A percentile compares a stretch with the other conserved stretches of the same genome.
These are phyloP conservation scores for Ricordea florida DNA, from an alignment of 92 coral and sea anemone genomes.

Conservation along the genomic window DNA sequence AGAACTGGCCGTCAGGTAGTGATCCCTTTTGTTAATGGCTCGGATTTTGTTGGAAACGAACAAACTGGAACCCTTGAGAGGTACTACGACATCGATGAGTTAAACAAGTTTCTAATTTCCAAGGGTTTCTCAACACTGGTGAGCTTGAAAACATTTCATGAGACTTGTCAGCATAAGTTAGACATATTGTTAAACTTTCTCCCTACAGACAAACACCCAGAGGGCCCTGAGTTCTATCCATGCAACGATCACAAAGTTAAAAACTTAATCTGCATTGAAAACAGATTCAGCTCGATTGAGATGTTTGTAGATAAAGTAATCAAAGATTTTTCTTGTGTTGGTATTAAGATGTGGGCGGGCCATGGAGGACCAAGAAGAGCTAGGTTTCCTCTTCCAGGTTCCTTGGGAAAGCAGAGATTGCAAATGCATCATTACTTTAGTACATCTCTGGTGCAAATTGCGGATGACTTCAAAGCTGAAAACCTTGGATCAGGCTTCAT, in stretches of 20 bases:
- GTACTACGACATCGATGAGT: no score
- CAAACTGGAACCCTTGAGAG: no score
- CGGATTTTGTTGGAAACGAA: no score
- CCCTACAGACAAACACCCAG: no score
- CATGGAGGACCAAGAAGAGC: not conserved
- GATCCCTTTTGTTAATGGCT: no score
- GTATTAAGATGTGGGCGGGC: not conserved
- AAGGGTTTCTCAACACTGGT: no score
- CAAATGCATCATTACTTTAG: not conserved
- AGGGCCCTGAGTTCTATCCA: not conserved
- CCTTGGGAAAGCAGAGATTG: no score
- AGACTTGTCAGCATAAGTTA: no score
- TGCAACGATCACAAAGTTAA: not conserved
- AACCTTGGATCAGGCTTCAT: not conserved
- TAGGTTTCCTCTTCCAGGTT: not conserved
- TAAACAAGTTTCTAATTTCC: no score
- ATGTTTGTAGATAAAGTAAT: not conserved
- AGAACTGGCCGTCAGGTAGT: no score
- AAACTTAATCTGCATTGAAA: not conserved
- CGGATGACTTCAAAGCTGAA: not conserved
- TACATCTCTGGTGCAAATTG: not conserved
- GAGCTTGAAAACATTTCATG: no score
- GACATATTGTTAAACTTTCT: no score
- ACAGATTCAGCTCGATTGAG: not conserved
- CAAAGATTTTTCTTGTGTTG: not conserved